phyloP scores from a whole-genome alignment of 2,113 vertebrate genomes.

The Chaetodon auriga region DNA sequence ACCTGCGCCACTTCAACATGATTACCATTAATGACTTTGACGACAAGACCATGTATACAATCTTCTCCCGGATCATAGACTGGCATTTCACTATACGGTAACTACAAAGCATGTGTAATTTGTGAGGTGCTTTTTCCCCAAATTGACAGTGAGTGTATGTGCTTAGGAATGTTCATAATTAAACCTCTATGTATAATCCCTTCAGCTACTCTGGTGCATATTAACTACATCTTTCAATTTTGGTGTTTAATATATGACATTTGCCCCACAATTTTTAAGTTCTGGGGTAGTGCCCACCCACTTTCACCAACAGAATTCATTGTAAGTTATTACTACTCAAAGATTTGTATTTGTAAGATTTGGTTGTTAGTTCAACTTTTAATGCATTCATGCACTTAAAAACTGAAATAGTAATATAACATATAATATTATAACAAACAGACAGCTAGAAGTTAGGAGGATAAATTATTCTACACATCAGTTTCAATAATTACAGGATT shows the following conservation, averaged over 20 bases:
- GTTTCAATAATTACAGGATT: constrained; percentile 15
- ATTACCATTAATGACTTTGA: constrained; percentile 94
- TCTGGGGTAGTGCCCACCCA: background rate
- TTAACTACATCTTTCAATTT: background rate
- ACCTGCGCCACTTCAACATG: constrained; percentile 91
- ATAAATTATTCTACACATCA: background rate
- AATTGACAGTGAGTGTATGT: background rate
- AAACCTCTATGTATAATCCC: constrained; percentile 4
- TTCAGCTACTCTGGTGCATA: background rate
- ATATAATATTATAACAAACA: background rate
- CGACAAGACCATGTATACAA: constrained; percentile 90
- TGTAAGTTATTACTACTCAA: background rate
- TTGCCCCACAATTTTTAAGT: background rate
- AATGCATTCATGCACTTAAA: background rate
- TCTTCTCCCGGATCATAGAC: constrained; percentile 91
- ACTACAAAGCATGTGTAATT: background rate
- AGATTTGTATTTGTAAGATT: background rate
- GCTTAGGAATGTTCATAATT: background rate
- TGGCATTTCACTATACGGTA: constrained; percentile 90
- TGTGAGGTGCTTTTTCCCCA: background rate
- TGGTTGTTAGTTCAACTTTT: background rate
- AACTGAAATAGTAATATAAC: background rate
- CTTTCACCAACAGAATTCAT: background rate
- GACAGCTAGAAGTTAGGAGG: background rate
- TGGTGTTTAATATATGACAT: background rate